Percentiles rank a stretch among this genome's conserved stretches.
Evolutionary conservation across 2,888 invertebrate species (phyloP).

Genomic region (Catonia carolina): DNA sequence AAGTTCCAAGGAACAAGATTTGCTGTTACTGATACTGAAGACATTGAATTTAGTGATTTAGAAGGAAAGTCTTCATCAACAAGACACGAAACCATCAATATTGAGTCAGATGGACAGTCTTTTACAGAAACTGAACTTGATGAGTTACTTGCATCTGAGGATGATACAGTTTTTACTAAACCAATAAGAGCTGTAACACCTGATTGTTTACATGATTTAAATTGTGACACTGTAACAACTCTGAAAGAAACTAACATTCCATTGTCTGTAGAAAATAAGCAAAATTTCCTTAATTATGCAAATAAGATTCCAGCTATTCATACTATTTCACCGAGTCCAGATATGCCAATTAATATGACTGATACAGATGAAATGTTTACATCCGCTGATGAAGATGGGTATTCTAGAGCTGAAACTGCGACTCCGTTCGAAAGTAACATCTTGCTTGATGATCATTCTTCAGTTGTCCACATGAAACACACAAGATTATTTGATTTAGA

Average conservation of each 20-base stretch:
- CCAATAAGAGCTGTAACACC: conserved; percentile 23
- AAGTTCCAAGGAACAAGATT: conserved; percentile 16
- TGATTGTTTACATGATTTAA: conserved; percentile 26
- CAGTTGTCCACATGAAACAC: conserved; percentile 42
- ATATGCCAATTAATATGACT: conserved; percentile 26
- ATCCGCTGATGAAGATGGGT: conserved; percentile 29
- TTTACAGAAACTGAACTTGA: conserved; percentile 15
- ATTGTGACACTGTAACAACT: conserved; percentile 33
- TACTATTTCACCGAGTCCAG: conserved; percentile 27
- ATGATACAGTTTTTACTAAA: conserved; percentile 43
- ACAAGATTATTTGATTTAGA: conserved; percentile 44
- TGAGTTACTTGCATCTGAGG: conserved; percentile 39
- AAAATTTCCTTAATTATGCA: conserved; percentile 18
- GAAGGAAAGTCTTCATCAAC: conserved; percentile 11
- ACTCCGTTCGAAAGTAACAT: conserved; percentile 18
- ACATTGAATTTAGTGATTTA: conserved; percentile 23
- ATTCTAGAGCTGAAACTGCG: conserved; percentile 22
- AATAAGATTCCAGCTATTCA: conserved; percentile 27
- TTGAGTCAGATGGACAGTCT: conserved; percentile 13
- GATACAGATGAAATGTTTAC: conserved; percentile 29
- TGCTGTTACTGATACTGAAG: conserved; percentile 26
- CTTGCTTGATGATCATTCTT: conserved; percentile 32
- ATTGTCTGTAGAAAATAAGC: conserved; percentile 33
- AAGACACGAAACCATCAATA: neutral
- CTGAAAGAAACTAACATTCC: conserved; percentile 39